Evolutionary conservation across 2,888 invertebrate species (phyloP).

Genomic region (Itoplectis maculator): DNA sequence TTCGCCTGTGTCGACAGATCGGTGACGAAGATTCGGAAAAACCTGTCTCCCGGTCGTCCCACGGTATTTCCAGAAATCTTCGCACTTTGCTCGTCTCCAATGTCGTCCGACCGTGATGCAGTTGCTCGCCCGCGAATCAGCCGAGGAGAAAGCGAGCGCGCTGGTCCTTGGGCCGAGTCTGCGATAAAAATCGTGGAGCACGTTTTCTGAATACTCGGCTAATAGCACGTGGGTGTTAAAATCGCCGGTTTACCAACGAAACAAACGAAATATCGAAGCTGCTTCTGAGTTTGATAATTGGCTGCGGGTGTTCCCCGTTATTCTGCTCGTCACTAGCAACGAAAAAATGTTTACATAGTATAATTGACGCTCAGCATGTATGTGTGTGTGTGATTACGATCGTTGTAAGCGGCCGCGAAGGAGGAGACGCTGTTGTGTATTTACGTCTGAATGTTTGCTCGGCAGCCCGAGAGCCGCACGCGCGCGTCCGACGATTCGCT

Average conservation of each 20-base stretch:
- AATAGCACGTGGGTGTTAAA: neutral
- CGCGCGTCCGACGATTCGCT: neutral
- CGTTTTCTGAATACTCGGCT: constrained; percentile 9
- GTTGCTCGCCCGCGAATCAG: constrained; percentile 44
- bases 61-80: constrained; percentile 3
- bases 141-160: constrained; percentile 56
- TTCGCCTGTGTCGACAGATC: neutral
- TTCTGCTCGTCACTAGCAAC: neutral
- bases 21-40: constrained; percentile 9
- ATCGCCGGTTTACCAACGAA: neutral
- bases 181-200: constrained; percentile 27
- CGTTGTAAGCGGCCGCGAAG: constrained; percentile 1
- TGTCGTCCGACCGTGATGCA: constrained; percentile 44
- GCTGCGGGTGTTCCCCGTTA: neutral
- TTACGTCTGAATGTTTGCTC: constrained; percentile 4
- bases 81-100: constrained; percentile 48
- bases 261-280: neutral
- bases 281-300: neutral
- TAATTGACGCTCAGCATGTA: neutral
- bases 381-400: constrained; percentile 6
- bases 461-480: neutral
- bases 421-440: neutral
- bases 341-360: neutral
- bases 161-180: constrained; percentile 43
- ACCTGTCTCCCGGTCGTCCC: neutral